Evolutionary conservation across 2,797 vertebrate genomes (phyloP), one percentile per base, ranked within the genome.

Genomic region (Pogonophryne albipinna): DNA sequence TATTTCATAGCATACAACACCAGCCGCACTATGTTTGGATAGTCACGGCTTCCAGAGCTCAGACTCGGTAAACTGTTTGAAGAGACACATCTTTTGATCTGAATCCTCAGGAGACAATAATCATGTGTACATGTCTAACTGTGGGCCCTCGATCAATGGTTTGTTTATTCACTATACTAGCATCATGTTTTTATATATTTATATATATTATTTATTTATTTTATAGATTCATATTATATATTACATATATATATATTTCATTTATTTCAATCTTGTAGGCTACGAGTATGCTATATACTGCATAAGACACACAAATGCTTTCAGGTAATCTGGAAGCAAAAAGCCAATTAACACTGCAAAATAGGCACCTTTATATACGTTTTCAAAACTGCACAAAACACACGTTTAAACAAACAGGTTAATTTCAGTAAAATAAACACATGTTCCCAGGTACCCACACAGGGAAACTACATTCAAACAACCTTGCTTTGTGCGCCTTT

Each of bases 1-100:
- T 87, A 76, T 61, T 84, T 84, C 73, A 80, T 83, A 86, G 88
- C 80, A 64, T 41, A 50, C 72, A 82, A 44, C 77, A 76, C 10
- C 72, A 78, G 85, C 69, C 76, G 80, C 71, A 51, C 7, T 23
- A 69, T 16, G 20, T 87, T 81, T 69, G 67, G 61, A 66, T 62
- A 71, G 74, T 60, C 63, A 63, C 57, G 6, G 82, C 57, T 72
- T 79, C 19, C 58, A 67, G 79, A 79, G 67, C 69, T 27, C 55
- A 83, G 66, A 57, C 70, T 68, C 55, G 5, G 71, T 75, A 76
- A 86, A 78, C 55, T 74, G 71, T 84, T 85, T 72, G 57, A 83
- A 87, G 80, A 80, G 80, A 41, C 19, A 45, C 76, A 79, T 78
- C 70, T 57, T 83, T 61, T 79, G 76, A 86, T 85, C 74, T 71